Evolutionary conservation across 2,888 invertebrate species (phyloP), one percentile per base, ranked within the genome.

Genomic region (Alitta virens): DNA sequence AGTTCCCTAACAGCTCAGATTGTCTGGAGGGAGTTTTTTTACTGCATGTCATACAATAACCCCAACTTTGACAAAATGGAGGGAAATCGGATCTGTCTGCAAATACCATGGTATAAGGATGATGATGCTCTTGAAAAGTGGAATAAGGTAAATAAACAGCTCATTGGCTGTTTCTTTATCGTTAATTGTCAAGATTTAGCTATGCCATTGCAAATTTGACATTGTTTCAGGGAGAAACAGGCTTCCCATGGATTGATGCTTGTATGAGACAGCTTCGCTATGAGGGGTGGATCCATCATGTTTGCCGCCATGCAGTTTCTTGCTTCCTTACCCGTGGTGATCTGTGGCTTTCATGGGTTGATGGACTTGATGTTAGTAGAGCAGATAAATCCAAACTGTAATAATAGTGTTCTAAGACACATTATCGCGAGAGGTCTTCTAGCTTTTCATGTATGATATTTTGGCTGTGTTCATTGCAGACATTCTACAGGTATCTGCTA

Each of bases 11-110:
- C 75, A 5, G 88, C 88, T 0, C 90, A 90, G 74, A 78, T 90
- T 38, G 87, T 90, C 43, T 90, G 90, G 90, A 85, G 90, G 33
- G 90, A 90, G 74, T 90, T 89, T 72, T 90, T 90, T 80, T 90
- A 90, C 80, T 88, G 89, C 38, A 90, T 90, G 90, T 89, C 89
- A 42, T 87, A 89, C 18, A 87, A 88, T 74, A 90, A 90, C 78
- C 86, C 86, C 0, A 83, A 87, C 70, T 90, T 88, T 74, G 88
- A 86, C 2, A 86, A 87, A 73, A 89, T 90, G 87, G 84, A 85
- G 23, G 84, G 83, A 62, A 90, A 90, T 78, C 88, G 88, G 1
- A 90, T 90, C 61, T 90, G 90, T 70, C 80, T 90, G 66, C 86
- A 86, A 68, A 89, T 90, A 62, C 87, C 87, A 0, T 90, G 90